Evolutionary conservation across 2,888 invertebrate genomes (phyloP).

Genomic region (Oscheius onirici): DNA sequence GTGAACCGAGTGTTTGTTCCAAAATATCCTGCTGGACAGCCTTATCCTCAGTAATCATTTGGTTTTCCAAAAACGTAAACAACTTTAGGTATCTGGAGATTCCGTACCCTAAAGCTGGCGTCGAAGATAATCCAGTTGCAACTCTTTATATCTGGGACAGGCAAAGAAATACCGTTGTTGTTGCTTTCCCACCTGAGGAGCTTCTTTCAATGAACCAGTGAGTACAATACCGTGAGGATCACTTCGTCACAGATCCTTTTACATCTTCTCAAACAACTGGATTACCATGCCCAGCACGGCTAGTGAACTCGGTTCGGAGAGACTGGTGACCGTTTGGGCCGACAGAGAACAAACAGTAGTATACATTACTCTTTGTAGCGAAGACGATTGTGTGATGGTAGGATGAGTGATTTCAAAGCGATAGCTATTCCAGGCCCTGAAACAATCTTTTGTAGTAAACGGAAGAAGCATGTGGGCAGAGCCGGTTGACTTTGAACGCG

Average conservation of each 20-base stretch:
- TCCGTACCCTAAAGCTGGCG: constrained; percentile 64
- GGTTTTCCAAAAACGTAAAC: background rate
- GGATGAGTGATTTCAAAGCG: background rate
- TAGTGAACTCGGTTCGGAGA: constrained; percentile 43
- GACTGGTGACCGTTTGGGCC: constrained; percentile 59
- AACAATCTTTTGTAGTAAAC: constrained; percentile 46
- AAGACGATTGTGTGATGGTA: constrained; percentile 50
- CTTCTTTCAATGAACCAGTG: constrained; percentile 41
- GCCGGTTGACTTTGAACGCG: constrained; percentile 51
- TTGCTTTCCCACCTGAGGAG: constrained; percentile 59
- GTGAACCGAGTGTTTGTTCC: constrained; percentile 57
- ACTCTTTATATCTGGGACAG: constrained; percentile 63
- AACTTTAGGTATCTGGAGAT: constrained; percentile 50
- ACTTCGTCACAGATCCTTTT: constrained; percentile 44
- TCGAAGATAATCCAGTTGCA: constrained; percentile 48
- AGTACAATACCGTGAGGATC: background rate
- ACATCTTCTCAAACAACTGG: constrained; percentile 58
- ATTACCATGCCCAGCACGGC: constrained; percentile 37
- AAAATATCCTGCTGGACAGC: constrained; percentile 40
- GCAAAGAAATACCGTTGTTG: constrained; percentile 50
- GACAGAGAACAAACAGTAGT: constrained; percentile 58
- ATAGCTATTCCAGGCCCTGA: constrained; percentile 43
- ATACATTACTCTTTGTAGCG: constrained; percentile 57
- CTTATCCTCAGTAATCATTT: constrained; percentile 50
- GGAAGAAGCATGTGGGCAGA: constrained; percentile 56